These are phyloP conservation scores for Athalia circularis DNA, from an alignment of 2,888 invertebrate genomes.

Conservation along the genomic window DNA sequence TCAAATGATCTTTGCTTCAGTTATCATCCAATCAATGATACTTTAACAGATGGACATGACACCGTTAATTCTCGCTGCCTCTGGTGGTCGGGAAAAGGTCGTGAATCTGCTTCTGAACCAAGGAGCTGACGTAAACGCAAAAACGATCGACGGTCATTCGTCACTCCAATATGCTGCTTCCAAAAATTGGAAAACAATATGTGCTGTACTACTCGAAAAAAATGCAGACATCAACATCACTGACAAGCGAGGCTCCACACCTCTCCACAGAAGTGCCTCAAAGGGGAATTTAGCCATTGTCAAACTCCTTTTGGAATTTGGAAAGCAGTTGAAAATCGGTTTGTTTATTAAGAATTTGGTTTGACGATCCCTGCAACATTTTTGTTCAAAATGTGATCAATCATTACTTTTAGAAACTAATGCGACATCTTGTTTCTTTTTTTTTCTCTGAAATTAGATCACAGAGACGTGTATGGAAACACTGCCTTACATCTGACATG, in stretches of 20 bases:
- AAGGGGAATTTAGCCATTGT: slow-evolving; percentile 83
- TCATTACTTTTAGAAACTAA: background rate
- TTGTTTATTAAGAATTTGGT: background rate
- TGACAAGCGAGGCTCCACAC: slow-evolving; percentile 83
- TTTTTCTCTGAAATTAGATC: slow-evolving; percentile 70
- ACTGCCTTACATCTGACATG: slow-evolving; percentile 89
- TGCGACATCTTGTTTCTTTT: slow-evolving; percentile 20
- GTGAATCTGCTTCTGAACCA: slow-evolving; percentile 81
- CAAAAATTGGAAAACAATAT: slow-evolving; percentile 86
- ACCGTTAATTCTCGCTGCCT: slow-evolving; percentile 87
- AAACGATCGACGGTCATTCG: slow-evolving; percentile 85
- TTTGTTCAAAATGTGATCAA: background rate
- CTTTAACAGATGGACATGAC: slow-evolving; percentile 79
- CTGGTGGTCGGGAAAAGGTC: slow-evolving; percentile 84
- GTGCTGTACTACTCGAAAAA: slow-evolving; percentile 79
- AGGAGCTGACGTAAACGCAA: slow-evolving; percentile 84
- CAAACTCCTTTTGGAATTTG: slow-evolving; percentile 79
- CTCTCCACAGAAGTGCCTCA: slow-evolving; percentile 87
- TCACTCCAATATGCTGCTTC: slow-evolving; percentile 91
- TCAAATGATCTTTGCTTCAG: background rate
- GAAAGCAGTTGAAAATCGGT: slow-evolving; percentile 76
- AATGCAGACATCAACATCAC: slow-evolving; percentile 83
- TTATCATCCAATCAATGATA: background rate
- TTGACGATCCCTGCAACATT: background rate
- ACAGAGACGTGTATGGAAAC: slow-evolving; percentile 83